Evolutionary conservation across 2,888 invertebrate genomes (phyloP), one percentile per base, ranked within the genome.

Genomic region (Drosophila kambysellisi): DNA sequence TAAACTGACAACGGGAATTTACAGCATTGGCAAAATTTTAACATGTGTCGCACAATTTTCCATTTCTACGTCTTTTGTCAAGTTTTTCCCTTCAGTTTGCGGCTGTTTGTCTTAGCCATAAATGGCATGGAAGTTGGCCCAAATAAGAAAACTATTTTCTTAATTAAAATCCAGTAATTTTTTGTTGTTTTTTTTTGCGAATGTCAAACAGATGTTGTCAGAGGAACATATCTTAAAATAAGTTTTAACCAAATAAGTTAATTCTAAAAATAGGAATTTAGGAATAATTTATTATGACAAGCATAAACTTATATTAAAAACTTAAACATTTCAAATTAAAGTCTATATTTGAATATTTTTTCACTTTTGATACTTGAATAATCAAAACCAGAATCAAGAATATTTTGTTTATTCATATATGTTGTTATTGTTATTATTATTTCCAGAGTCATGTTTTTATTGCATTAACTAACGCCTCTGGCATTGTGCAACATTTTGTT

Each of bases 151-250:
- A 70, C 59, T 62, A 70, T 70, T 72, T 72, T 76, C 78, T 85
- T 85, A 85, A 82, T 83, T 83, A 81, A 85, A 85, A 76, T 75
- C 67, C 62, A 68, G 73, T 67, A 8, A 11, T 53, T 53, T 20
- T 53, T 48, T 30, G 4, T 64, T 29, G 41, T 57, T 33, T 51
- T 53, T 53, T 30, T 50, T 48, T 35, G 37, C 12, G 35, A 25
- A 15, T 35, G n/a, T 1, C 54, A 11, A 30, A 33, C 35, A 37
- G 59, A 35, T 48, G 59, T n/a, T 70, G 53, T 12, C 39, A 11
- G 4, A 2, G 46, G n/a, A 39, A 39, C 29, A 41, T n/a, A n/a
- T 30, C 8, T 25, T 25, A 25, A 25, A 25, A 2, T 11, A 32
- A 20, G 3, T 3, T 37, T 7, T 15, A 17, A 1, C 17, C 15